Conservation (phyloP, 2,888 invertebrate species). For the Argyresthia albistria region DNA sequence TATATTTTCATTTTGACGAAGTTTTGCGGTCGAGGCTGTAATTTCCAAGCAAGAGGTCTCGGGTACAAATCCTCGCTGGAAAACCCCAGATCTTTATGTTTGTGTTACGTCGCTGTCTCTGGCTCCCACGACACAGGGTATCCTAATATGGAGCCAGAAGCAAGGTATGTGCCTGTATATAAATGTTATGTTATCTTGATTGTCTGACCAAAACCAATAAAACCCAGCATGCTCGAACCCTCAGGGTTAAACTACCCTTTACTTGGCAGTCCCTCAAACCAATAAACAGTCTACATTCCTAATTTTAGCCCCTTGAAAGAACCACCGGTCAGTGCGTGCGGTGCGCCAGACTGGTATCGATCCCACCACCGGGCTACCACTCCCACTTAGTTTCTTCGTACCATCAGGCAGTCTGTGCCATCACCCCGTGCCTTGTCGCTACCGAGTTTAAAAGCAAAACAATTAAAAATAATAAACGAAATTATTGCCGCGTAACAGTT, state of each 20-base stretch:
- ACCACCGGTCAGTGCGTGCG: slow-evolving; percentile 60
- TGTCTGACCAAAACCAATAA: background rate
- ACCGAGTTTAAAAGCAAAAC: slow-evolving; percentile 7
- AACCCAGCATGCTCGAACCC: background rate
- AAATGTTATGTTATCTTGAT: too few relatives aligned
- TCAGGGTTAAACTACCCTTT: background rate
- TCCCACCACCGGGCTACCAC: slow-evolving; percentile 55
- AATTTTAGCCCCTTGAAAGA: slow-evolving; percentile 16
- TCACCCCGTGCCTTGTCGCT: slow-evolving; percentile 41
- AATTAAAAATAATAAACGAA: slow-evolving; percentile 17
- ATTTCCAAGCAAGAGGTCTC: too few relatives aligned
- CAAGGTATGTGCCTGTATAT: too few relatives aligned
- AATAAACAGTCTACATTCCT: background rate
- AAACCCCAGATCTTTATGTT: too few relatives aligned
- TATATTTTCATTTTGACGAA: too few relatives aligned
- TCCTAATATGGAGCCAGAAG: too few relatives aligned
- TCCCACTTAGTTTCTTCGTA: slow-evolving; percentile 44
- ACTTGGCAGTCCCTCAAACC: background rate
- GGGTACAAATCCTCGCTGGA: too few relatives aligned
- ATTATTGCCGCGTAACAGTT: too few relatives aligned
- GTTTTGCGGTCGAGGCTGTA: too few relatives aligned
- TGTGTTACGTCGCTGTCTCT: too few relatives aligned
- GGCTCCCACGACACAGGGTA: too few relatives aligned
- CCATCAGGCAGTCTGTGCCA: slow-evolving; percentile 48
- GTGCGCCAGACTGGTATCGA: slow-evolving; percentile 63